Base-by-base conservation (phyloP, 1,140 invertebrate species). In the Ostrea edulis region DNA sequence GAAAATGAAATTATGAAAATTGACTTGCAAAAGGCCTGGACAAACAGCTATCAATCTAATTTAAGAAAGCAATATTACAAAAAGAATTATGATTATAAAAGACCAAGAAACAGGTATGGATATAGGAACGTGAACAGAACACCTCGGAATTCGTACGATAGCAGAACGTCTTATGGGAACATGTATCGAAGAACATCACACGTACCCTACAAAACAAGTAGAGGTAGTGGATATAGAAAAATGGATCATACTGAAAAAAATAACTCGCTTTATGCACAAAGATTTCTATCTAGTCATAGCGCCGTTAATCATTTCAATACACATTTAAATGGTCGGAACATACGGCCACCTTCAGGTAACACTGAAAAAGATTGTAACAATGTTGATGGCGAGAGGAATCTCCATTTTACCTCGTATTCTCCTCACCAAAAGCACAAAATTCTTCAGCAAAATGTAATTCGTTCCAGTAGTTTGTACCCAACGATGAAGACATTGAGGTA, bases 1-100 rank as follows among this genome's bases (percentile, higher is more conserved):
- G 25, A 77, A 77, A 77, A 77, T 14, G 68, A 77, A 25, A 77
- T 77, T 12, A 77, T 77, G 68, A 25, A 77, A 14, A 25, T 77
- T 25, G 68, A 77, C 25, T 25, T 77, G 29, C 68, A 77, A 17
- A 35, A 77, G 25, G 68, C 68, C 29, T 77, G 68, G 68, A 29
- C 25, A 8, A 77, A 77, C 29, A 77, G 68, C 22, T 77, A 77
- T 25, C 22, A 77, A 77, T 14, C 8, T 29, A 77, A 77, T 77
- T 7, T 77, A 17, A 77, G 29, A 14, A 77, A 77, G 14, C 22
- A 25, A 2, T 77, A 25, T 9, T 77, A 77, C 22, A 35, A 25
- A 12, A 77, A 11, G 14, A 77, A 35, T 77, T 35, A 25, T 8
- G 25, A 77, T 25, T 9, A 35, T 29, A 77, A 77, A 35, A 25